Evolutionary conservation across 2,797 vertebrate genomes (phyloP).

Genomic region (Coracias cyanogaster): DNA sequence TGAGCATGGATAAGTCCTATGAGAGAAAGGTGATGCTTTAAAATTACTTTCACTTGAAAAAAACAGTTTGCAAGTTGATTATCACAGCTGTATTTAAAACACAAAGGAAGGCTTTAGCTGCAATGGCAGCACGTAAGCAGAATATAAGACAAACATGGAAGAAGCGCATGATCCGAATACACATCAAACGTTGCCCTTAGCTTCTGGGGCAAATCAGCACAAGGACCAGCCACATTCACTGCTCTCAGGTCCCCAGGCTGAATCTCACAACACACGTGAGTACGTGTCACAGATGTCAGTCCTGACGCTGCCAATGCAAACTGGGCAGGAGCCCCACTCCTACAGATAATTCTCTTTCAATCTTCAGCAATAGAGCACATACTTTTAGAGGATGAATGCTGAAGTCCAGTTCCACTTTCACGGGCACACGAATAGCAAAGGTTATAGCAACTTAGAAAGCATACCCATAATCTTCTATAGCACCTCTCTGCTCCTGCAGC

Average conservation of each 20-base stretch:
- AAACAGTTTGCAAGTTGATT: neutral
- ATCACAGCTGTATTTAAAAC: neutral
- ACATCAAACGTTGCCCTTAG: neutral
- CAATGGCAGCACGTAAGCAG: neutral
- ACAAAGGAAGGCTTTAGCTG: neutral
- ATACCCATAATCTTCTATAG: neutral
- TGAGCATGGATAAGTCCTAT: neutral
- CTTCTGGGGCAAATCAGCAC: neutral
- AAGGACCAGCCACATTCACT: neutral
- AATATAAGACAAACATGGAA: accelerated
- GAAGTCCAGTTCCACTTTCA: neutral
- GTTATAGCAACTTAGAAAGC: neutral
- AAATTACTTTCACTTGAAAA: neutral
- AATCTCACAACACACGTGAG: neutral
- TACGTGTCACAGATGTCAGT: neutral
- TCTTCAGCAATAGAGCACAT: neutral
- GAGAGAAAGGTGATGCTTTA: neutral
- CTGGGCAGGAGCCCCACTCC: neutral
- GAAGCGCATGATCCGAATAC: accelerated
- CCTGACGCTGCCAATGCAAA: accelerated
- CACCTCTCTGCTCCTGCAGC: neutral
- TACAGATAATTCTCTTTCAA: neutral
- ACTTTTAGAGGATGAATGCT: neutral
- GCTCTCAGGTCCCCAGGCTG: neutral
- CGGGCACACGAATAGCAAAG: neutral